Base-by-base conservation (phyloP, 2,113 vertebrate genomes). In the Bubo blakistoni region DNA sequence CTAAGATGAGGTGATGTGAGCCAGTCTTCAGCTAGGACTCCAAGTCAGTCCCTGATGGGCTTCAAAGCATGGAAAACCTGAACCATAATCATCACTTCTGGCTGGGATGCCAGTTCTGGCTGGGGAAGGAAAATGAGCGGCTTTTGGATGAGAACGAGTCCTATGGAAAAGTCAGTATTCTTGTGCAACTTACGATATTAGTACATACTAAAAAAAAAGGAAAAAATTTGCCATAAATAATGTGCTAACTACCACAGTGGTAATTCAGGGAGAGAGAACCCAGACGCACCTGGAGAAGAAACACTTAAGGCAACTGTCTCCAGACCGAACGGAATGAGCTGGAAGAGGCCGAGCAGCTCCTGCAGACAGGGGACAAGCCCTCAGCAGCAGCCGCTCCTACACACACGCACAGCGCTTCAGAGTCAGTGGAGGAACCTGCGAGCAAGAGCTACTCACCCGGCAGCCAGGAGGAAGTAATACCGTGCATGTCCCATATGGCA, bases 271-370 rank as follows among this genome's bases (percentile, higher is more conserved):
- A 40, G 46, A 90, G 51, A 88, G 54, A 92, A 90, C 63, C 72
- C 70, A 80, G 62, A 70, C 11, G 2, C 9, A 13, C 61, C 72
- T 90, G 63, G 46, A 91, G 70, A 92, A 89, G 42, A 85, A 89
- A 87, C 51, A 72, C 86, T 65, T 58, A 15, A 79, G 65, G 66
- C 44, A 91, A 92, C 57, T 42, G 27, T 27, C 66, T 95, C 78
- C 66, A 85, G 51, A 85, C 7, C 0, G 2, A 76, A 89, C 1
- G 6, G 58, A 81, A 95, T 44, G 86, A 93, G 86, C 92, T 96
- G 84, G 66, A 93, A 96, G 85, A 96, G 94, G 83, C 83, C 4
- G 1, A 96, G 82, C 57, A 83, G 77, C 40, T 80, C 86, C 74
- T 47, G 72, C 81, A 93, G 74, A 82, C 0, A 3, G 51, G 25